Evolutionary conservation across 2,113 vertebrate genomes (phyloP), one percentile per base, ranked within the genome.

Genomic region (Petaurus breviceps): DNA sequence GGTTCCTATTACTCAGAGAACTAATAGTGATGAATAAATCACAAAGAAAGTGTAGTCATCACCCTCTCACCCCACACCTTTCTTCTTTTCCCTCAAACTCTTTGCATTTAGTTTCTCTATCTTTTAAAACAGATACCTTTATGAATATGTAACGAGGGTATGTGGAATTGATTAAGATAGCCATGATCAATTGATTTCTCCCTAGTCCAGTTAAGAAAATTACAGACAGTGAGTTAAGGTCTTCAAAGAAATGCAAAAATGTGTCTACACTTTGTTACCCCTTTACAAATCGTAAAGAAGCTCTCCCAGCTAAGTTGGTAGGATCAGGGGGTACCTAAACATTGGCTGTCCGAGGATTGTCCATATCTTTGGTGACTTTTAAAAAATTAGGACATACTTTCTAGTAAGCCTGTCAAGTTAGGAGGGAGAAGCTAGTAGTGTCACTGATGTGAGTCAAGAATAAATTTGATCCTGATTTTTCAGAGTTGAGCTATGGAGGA

Each of bases 1-100:
- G 28, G 28, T 96, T 97, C 95, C 93, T 95, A 89, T 93, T 93
- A n/a, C 43, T 50, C 91, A 94, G 49, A 77, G 96, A 96, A 92
- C n/a, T 37, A 92, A 95, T 14, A 90, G 24, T 9, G 26, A 94
- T 91, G 52, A 77, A 52, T 91, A 94, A 91, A 91, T 57, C 51
- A 22, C 91, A 54, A 4, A n/a, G 0, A 53, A 51, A n/a, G 3
- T 31, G 92, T 19, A 43, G 1, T n/a, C 14, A 22, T 77, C 37
- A 7, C 68, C 37, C 6, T 77, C n/a, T 77, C 68, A 77, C 37
- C 1, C 4, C 68, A 77, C 37, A 77, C 68, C 68, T 77, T n/a
- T 91, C 84, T 26, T 51, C 55, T 26, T n/a, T 16, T 51, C 47
- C 46, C 96, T 28, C 26, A 57, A 47, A 52, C 11, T 37, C 54